These are phyloP conservation scores for Phengaris alcon DNA, from an alignment of 2,888 invertebrate species.

Conservation along the genomic window DNA sequence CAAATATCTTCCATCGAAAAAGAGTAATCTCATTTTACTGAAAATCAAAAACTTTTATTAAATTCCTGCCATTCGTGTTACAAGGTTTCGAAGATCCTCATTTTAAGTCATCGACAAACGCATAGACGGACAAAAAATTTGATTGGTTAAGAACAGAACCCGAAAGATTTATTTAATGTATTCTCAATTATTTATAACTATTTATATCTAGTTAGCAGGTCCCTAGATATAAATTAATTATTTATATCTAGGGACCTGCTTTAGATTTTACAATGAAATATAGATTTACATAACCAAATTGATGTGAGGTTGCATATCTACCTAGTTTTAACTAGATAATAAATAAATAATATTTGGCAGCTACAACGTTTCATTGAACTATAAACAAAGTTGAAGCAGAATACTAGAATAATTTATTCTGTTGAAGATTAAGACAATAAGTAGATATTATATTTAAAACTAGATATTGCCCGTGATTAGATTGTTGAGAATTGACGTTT, in stretches of 20 bases:
- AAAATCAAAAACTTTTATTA: background rate
- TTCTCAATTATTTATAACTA: background rate
- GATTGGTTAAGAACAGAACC: background rate
- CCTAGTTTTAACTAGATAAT: background rate
- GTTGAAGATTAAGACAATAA: too few species aligned
- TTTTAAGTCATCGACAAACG: background rate
- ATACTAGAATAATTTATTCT: background rate
- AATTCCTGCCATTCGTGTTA: background rate
- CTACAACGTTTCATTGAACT: background rate
- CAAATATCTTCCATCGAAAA: background rate
- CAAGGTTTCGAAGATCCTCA: background rate
- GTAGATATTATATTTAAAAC: too few species aligned
- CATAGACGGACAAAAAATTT: background rate
- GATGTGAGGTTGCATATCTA: slow-evolving; percentile 3
- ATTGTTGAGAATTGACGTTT: too few species aligned
- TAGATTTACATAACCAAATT: slow-evolving; percentile 4
- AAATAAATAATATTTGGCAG: background rate
- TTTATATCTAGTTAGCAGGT: too few species aligned
- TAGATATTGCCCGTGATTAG: too few species aligned
- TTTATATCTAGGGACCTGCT: background rate
- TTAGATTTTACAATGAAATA: slow-evolving; percentile 1
- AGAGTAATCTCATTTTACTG: background rate
- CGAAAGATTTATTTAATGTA: background rate
- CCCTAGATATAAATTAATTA: too few species aligned
- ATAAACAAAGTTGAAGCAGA: background rate